These are phyloP conservation scores for Zapornia atra DNA, from an alignment of 2,113 vertebrate genomes.

Conservation along the genomic window DNA sequence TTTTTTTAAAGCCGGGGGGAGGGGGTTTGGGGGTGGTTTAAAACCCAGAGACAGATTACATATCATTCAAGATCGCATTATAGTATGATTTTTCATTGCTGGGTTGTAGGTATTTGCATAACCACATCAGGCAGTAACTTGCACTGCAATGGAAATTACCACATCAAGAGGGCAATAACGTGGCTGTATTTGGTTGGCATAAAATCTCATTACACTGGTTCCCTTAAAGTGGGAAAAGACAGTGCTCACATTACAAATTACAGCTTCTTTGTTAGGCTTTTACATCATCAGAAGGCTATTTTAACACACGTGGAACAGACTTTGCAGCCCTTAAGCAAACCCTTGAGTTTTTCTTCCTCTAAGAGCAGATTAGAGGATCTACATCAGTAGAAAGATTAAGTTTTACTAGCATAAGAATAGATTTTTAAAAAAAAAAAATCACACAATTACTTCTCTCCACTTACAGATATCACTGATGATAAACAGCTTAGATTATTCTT, in stretches of 20 bases:
- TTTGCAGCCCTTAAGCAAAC: background rate
- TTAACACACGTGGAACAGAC: background rate
- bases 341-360: background rate
- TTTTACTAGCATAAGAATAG: background rate
- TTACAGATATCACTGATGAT: background rate
- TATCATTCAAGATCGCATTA: background rate
- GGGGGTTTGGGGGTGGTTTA: too few relatives aligned
- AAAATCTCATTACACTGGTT: background rate
- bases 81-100: background rate
- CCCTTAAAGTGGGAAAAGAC: background rate
- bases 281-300: background rate
- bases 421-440: background rate
- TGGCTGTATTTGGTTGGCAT: background rate
- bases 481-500: background rate
- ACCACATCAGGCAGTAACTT: constrained; percentile 12
- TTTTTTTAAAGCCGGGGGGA: background rate
- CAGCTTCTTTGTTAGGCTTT: background rate
- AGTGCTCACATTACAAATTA: background rate
- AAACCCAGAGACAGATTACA: background rate
- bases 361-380: background rate
- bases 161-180: constrained; percentile 2
- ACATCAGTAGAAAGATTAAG: background rate
- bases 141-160: constrained; percentile 20
- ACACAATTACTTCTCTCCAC: background rate
- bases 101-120: constrained; percentile 27